A percentile compares a stretch with the other conserved stretches of the same genome.
Evolutionary conservation across 2,888 invertebrate genomes (phyloP).

Genomic region (Omphaloscelis lunosa): DNA sequence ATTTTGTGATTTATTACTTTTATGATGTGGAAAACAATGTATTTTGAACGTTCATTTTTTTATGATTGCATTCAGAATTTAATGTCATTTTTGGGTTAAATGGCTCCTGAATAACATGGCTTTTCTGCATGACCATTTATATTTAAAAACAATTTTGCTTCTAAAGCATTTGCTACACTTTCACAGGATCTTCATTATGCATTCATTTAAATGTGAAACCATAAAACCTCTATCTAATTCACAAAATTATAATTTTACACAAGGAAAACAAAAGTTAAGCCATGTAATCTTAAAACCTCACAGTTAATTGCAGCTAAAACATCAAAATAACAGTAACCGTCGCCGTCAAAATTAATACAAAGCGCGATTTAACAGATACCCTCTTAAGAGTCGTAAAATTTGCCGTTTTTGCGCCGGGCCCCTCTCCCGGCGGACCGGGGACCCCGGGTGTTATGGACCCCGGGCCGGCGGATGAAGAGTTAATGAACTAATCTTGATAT

Average conservation of each 20-base stretch:
- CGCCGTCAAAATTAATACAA: conserved; percentile 87
- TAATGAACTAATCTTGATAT: conserved; percentile 91
- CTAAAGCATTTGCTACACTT: neutral
- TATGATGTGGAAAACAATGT: conserved; percentile 61
- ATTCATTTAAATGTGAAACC: conserved; percentile 32
- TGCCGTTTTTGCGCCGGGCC: conserved; percentile 77
- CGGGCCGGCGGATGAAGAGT: conserved; percentile 85
- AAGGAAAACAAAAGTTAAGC: conserved; percentile 53
- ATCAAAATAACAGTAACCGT: conserved; percentile 81
- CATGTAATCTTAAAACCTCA: conserved; percentile 66
- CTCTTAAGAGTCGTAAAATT: conserved; percentile 82
- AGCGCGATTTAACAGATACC: conserved; percentile 82
- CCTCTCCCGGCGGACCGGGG: conserved; percentile 71
- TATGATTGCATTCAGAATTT: conserved; percentile 20
- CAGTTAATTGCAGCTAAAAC: conserved; percentile 75
- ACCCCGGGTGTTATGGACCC: conserved; percentile 62
- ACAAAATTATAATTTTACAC: conserved; percentile 50
- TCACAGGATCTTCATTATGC: conserved; percentile 20
- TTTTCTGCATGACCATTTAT: conserved; percentile 17
- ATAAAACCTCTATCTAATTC: conserved; percentile 34
- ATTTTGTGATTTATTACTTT: conserved; percentile 63
- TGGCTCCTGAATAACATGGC: conserved; percentile 44
- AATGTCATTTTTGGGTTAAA: conserved; percentile 50
- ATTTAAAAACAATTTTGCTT: neutral
- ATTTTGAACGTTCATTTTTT: conserved; percentile 43